Evolutionary conservation across 2,797 vertebrate species (phyloP).

Genomic region (Leptoclinus maculatus): DNA sequence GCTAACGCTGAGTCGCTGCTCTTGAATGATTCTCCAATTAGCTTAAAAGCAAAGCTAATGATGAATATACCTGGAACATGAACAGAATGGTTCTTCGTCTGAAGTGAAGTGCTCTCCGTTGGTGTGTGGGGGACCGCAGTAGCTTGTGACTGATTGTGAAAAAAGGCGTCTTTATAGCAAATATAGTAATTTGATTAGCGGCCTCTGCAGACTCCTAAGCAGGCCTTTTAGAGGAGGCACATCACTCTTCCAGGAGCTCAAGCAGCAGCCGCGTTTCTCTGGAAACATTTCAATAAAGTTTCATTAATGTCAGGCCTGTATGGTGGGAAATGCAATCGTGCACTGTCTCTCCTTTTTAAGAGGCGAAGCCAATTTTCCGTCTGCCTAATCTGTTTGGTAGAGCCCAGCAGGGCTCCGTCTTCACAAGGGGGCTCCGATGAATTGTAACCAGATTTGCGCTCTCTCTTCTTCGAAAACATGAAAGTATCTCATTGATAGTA

Average conservation of each 20-base stretch:
- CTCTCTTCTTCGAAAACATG: conserved; percentile 43
- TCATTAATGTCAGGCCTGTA: conserved; percentile 67
- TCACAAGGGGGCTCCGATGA: conserved; percentile 50
- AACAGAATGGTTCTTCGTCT: conserved; percentile 33
- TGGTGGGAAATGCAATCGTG: conserved; percentile 46
- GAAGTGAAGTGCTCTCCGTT: conserved; percentile 39
- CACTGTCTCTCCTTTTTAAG: conserved; percentile 32
- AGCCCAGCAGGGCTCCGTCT: conserved; percentile 44
- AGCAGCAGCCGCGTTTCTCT: conserved; percentile 44
- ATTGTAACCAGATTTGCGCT: conserved; percentile 64
- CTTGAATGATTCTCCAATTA: conserved; percentile 52
- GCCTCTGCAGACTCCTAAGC: conserved; percentile 57
- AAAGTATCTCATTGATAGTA: conserved; percentile 58
- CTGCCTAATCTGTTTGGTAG: conserved; percentile 57
- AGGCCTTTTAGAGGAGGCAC: conserved; percentile 58
- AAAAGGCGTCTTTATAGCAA: conserved; percentile 48
- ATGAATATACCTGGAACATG: conserved; percentile 53
- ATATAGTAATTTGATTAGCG: conserved; percentile 70
- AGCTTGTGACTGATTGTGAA: conserved; percentile 55
- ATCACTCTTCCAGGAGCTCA: conserved; percentile 50
- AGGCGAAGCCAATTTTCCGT: conserved; percentile 51
- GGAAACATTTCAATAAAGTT: conserved; percentile 72
- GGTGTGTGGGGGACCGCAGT: conserved; percentile 23
- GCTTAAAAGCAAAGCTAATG: conserved; percentile 63
- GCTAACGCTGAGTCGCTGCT: conserved; percentile 15